Evolutionary conservation across 2,113 vertebrate species (phyloP), one percentile per base, ranked within the genome.

Genomic region (Phyllostomus hastatus): DNA sequence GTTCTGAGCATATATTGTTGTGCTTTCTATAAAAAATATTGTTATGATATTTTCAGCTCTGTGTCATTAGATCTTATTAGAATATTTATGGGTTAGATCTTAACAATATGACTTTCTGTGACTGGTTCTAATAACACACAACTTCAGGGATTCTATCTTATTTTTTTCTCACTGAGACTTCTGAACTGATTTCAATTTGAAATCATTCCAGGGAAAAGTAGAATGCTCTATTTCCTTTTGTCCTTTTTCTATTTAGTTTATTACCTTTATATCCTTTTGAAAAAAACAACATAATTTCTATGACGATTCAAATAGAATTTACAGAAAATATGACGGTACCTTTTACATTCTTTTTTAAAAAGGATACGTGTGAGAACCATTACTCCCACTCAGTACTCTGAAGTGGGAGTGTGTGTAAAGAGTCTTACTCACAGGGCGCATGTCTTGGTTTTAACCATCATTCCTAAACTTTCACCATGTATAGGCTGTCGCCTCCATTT

Each of bases 291-390:
- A 89, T 31, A 66, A 90, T 95, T 75, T 92, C 61, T 96, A 38
- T 82, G 67, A 89, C 80, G 64, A 93, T 90, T 95, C 75, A 73
- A 94, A 81, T 43, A 85, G 78, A 96, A 95, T 86, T 96, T 96
- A 82, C 67, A 81, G 85, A 90, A 95, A 85, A 90, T 92, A 64
- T 90, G 87, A 95, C 93, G 83, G 2, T 66, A 50, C 17, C 35
- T 95, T 88, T 95, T 80, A 84, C 35, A 43, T 43, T 43, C 43
- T 43, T 15, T 15, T 15, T 15, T 19, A 38, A 94, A 78, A 94
- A 69, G 90, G 26, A 83, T 33, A 33, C 9, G 48, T 90, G 61
- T 57, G 92, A 95, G 64, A 95, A 52, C 59, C 70, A 90, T 95
- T 94, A 43, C 9, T 78, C n/a, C 46, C 90, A 46, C 33, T 64